Percentiles rank a stretch among this genome's conserved stretches.
phyloP scores from a whole-genome alignment of 2,113 vertebrate species.

The Neomonachus schauinslandi region DNA sequence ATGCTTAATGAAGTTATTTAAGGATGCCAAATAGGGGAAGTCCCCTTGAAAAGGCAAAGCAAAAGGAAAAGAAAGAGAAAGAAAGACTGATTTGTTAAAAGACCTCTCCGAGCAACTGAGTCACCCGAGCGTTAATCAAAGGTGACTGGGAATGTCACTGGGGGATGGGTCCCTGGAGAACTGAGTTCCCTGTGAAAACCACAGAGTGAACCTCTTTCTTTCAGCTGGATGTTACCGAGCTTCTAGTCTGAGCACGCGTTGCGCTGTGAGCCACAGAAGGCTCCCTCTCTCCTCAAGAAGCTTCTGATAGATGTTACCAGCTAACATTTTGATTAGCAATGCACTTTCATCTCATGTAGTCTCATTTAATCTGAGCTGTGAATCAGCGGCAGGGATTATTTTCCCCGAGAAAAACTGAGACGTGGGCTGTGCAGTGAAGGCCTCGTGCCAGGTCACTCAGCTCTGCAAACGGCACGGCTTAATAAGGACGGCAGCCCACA shows the following conservation, averaged over 20 bases:
- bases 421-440: neutral
- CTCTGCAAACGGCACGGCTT: accelerated
- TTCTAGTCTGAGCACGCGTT: neutral
- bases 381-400: neutral
- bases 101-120: neutral
- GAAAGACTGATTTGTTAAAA: neutral
- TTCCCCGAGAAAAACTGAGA: neutral
- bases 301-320: neutral
- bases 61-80: neutral
- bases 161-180: neutral
- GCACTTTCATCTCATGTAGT: neutral
- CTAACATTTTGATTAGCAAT: neutral
- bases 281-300: neutral
- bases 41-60: neutral
- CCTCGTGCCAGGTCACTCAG: neutral
- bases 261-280: neutral
- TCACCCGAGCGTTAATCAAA: neutral
- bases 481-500: neutral
- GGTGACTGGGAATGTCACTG: neutral
- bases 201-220: neutral
- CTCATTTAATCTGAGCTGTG: neutral
- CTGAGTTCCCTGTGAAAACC: neutral
- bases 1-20: neutral
- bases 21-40: neutral
- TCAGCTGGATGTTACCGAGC: accelerated